Percentiles rank a stretch among this genome's conserved stretches.
These are phyloP conservation scores for Gobionotothen gibberifrons DNA, from an alignment of 2,797 vertebrate genomes.

Conservation along the genomic window DNA sequence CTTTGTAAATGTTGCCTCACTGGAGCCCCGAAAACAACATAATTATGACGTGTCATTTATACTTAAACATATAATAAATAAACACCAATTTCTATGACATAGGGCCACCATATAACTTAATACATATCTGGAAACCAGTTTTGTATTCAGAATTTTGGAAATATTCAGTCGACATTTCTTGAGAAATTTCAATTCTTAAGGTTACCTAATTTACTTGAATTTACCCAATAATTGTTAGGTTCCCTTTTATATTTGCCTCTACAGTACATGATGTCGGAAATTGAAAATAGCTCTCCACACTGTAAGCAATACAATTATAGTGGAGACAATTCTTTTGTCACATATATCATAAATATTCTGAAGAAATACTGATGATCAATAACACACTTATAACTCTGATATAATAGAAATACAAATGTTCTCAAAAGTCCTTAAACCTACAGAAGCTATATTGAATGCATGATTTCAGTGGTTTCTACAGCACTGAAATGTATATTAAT, in stretches of 20 bases:
- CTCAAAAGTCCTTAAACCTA: too few relatives aligned
- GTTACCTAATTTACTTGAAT: too few relatives aligned
- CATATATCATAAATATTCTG: neutral
- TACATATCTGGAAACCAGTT: neutral
- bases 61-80: too few relatives aligned
- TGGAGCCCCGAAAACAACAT: too few relatives aligned
- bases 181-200: neutral
- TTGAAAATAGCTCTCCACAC: neutral
- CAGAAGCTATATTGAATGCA: neutral
- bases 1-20: too few relatives aligned
- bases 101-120: neutral
- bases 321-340: neutral
- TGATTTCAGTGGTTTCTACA: too few relatives aligned
- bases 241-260: neutral
- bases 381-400: rapidly evolving
- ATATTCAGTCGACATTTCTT: neutral
- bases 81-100: neutral
- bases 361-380: neutral
- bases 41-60: neutral
- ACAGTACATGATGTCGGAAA: neutral
- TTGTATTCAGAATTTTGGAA: rapidly evolving
- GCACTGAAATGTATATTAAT: neutral
- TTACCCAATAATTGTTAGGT: neutral
- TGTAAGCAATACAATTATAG: too few relatives aligned
- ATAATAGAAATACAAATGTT: too few relatives aligned